A percentile compares a stretch with the other conserved stretches of the same genome.
These are phyloP conservation scores for Rissa tridactyla DNA, from an alignment of 2,113 vertebrate genomes.

Conservation along the genomic window DNA sequence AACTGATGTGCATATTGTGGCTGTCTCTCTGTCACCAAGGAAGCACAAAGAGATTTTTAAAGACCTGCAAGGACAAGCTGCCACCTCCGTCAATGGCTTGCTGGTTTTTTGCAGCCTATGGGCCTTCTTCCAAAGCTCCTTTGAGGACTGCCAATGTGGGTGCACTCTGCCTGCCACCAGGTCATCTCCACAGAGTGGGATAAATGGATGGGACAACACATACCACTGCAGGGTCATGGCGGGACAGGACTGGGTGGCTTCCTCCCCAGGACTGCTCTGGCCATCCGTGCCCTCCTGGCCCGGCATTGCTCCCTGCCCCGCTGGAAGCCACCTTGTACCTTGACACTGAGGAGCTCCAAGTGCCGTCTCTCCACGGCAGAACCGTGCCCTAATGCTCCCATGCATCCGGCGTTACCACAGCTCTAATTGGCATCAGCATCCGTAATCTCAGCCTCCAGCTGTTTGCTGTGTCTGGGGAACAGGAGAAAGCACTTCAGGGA, in stretches of 20 bases:
- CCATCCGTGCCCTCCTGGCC: neutral
- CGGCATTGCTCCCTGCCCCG: neutral
- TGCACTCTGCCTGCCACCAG: neutral
- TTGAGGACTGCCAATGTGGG: neutral
- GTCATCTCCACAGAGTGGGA: neutral
- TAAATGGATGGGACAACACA: neutral
- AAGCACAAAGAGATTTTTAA: neutral
- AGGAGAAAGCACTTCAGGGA: conserved; percentile 3
- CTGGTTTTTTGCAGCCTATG: neutral
- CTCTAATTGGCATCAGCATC: neutral
- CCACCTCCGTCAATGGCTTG: too few relatives aligned
- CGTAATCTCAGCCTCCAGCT: conserved; percentile 25
- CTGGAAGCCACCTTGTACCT: neutral
- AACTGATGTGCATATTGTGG: too few relatives aligned
- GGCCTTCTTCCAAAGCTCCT: neutral
- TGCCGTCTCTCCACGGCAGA: neutral
- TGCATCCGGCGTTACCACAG: neutral
- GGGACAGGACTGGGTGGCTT: neutral
- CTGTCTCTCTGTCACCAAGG: neutral
- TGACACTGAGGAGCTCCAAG: neutral
- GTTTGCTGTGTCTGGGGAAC: conserved; percentile 5
- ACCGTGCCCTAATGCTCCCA: neutral
- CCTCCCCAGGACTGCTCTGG: neutral
- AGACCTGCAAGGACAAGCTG: neutral
- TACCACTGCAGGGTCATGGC: accelerated